Conservation (phyloP, 2,888 invertebrate species). For the Crematogaster levior region DNA sequence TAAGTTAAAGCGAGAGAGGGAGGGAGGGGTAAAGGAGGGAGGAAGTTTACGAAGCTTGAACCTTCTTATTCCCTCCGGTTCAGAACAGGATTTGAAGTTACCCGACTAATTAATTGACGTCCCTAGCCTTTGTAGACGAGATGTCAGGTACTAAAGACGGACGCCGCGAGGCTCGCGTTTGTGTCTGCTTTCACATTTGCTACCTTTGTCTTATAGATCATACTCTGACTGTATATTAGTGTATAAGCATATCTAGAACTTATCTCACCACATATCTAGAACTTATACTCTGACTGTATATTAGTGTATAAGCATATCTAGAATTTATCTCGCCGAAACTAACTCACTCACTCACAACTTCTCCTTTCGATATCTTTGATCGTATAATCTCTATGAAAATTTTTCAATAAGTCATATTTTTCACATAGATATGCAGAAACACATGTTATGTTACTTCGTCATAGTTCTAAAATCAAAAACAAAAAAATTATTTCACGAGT, state of each 20-base stretch:
- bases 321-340: constrained; percentile 34
- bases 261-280: constrained; percentile 34
- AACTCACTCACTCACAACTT: no score
- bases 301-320: constrained; percentile 37
- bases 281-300: constrained; percentile 51
- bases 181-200: constrained; percentile 72
- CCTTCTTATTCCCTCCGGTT: constrained; percentile 39
- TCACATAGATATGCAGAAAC: background rate
- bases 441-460: background rate
- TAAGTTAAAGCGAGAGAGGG: constrained; percentile 5
- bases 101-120: constrained; percentile 81
- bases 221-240: constrained; percentile 56
- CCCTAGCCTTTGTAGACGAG: constrained; percentile 80
- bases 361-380: constrained; percentile 11
- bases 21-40: background rate
- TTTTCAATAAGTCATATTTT: background rate
- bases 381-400: background rate
- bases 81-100: constrained; percentile 27
- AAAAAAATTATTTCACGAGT: background rate
- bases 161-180: constrained; percentile 76
- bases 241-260: constrained; percentile 41
- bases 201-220: constrained; percentile 74
- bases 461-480: background rate
- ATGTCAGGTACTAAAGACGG: constrained; percentile 76
- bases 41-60: background rate